These are phyloP conservation scores for Distichodus sexfasciatus DNA, from an alignment of 2,797 vertebrate genomes.

Conservation along the genomic window DNA sequence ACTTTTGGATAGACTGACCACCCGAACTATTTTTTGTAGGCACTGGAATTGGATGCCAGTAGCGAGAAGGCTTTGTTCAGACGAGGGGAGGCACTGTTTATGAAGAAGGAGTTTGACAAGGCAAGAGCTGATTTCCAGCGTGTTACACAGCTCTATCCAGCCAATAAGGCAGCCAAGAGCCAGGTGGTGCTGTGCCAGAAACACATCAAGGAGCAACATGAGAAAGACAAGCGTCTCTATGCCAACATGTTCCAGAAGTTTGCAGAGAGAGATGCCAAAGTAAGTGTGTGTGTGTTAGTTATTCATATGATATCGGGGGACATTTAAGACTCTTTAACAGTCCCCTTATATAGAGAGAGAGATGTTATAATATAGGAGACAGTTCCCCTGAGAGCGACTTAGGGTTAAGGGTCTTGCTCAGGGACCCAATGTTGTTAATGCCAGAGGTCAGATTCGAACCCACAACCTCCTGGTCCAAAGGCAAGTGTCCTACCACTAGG, in stretches of 20 bases:
- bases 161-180: constrained; percentile 90
- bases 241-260: constrained; percentile 98
- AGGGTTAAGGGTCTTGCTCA: no score
- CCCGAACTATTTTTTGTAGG: constrained; percentile 64
- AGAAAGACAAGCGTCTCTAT: constrained; percentile 92
- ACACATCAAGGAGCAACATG: constrained; percentile 86
- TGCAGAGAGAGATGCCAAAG: constrained; percentile 88
- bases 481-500: no score
- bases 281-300: constrained; percentile 51
- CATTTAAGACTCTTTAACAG: no score
- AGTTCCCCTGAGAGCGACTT: no score
- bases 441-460: no score
- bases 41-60: constrained; percentile 82
- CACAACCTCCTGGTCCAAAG: no score
- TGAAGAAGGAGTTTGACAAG: constrained; percentile 89
- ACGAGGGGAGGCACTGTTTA: constrained; percentile 86
- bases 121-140: constrained; percentile 88
- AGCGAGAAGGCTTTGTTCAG: constrained; percentile 97
- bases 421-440: no score
- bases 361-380: no score
- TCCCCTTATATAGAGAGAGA: no score
- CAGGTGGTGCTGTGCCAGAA: constrained; percentile 87
- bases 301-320: neutral
- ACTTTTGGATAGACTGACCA: no score
- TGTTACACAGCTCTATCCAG: constrained; percentile 88